Base-by-base conservation (phyloP, 2,113 vertebrate species). In the Saguinus imperator region DNA sequence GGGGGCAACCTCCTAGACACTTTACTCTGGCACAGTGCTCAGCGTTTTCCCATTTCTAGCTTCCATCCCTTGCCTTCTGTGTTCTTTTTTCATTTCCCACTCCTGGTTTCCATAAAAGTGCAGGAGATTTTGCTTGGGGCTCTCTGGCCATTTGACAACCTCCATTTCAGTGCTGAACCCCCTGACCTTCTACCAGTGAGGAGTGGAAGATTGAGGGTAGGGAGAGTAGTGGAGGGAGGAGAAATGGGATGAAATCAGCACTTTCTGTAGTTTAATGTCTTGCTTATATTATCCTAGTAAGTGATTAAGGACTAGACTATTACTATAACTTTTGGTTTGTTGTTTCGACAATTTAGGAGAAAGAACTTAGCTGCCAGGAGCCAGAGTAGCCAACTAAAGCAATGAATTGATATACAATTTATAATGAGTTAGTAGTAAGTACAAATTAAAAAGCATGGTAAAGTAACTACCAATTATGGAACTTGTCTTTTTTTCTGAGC, bases 151-250 rank as follows among this genome's bases (percentile, higher is more conserved):
- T 11, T 8, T 45, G 8, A 64, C 7, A 84, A 45, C 4, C 11
- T 52, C 29, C 0, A 3, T 12, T 14, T n/a, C 27, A 40, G 12
- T 12, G n/a, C 55, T 68, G 35, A 58, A 21, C 4, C 21, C 32
- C 17, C 17, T 45, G 11, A 73, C 6, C 8, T 21, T 21, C 14
- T 6, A 61, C 4, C 10, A n/a, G 16, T 9, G 40, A 21, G n/a
- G 10, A 20, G 1, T 79, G 11, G 1, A 3, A 27, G 25, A 27
- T 8, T 1, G 3, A 7, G 25, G 8, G 2, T 6, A 8, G 14
- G 16, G 8, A 23, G 23, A 21, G 13, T 0, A 10, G 40, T 2
- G 43, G 7, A 17, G 25, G 16, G 5, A 32, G 7, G 37, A 40
- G 3, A 4, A 1, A 21, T 5, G 45, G 8, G 14, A 12, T 25